phyloP scores from a whole-genome alignment of 2,113 vertebrate genomes.

The Glareola pratincola region DNA sequence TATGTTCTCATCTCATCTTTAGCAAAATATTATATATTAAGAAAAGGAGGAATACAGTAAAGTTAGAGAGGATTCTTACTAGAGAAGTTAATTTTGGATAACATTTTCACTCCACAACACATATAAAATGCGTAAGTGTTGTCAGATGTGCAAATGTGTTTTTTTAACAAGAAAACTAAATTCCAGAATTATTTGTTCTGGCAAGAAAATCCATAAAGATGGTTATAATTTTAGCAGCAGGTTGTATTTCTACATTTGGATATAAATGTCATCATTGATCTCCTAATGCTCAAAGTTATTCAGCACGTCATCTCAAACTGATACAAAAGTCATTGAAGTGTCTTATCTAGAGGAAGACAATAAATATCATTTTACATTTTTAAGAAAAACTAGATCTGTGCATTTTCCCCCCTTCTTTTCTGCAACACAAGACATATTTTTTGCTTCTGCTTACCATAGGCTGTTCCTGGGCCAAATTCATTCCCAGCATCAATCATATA shows the following conservation, averaged over 20 bases:
- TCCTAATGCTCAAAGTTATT: neutral
- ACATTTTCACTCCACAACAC: neutral
- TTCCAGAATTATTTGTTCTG: neutral
- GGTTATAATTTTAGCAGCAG: neutral
- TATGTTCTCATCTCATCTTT: neutral
- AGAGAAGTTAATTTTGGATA: neutral
- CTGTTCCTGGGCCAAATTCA: slow-evolving; percentile 94
- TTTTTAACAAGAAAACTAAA: neutral
- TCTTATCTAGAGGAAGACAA: neutral
- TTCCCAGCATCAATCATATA: slow-evolving; percentile 94
- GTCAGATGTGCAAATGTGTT: neutral
- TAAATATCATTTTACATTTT: neutral
- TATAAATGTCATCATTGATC: neutral
- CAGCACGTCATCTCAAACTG: neutral
- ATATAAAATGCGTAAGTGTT: neutral
- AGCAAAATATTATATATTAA: neutral
- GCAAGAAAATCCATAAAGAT: neutral
- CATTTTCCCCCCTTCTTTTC: neutral
- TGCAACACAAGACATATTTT: neutral
- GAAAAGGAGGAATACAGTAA: neutral
- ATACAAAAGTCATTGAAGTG: neutral
- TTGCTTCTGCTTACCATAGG: slow-evolving; percentile 84
- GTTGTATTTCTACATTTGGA: neutral
- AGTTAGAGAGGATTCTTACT: neutral
- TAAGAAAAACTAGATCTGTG: neutral